Evolutionary conservation across 2,797 vertebrate species (phyloP).

Genomic region (Mareca penelope): DNA sequence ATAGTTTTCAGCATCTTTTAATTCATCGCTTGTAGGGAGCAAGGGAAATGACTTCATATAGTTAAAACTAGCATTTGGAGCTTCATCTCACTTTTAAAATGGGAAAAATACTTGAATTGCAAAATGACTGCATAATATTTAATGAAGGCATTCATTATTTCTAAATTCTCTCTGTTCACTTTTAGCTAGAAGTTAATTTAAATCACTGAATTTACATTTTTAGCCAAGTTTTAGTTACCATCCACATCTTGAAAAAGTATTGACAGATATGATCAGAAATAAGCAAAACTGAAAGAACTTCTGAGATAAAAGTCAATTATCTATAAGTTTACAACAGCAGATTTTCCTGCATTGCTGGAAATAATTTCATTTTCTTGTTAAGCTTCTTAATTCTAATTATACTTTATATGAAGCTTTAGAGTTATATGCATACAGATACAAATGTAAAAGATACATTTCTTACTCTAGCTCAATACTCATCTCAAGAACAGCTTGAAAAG

Average conservation of each 20-base stretch:
- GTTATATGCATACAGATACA: constrained; percentile 15
- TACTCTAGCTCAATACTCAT: constrained; percentile 30
- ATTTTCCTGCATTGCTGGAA: background rate
- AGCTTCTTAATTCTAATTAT: constrained; percentile 53
- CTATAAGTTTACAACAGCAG: constrained; percentile 24
- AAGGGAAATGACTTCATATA: background rate
- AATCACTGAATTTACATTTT: background rate
- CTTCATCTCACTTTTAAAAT: background rate
- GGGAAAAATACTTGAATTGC: background rate
- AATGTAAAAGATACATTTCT: constrained; percentile 15
- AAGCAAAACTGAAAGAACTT: background rate
- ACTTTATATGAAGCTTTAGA: constrained; percentile 31
- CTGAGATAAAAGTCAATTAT: background rate
- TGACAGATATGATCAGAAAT: background rate
- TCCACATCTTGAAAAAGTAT: background rate
- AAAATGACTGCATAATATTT: background rate
- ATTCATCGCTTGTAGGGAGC: background rate
- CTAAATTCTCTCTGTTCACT: background rate
- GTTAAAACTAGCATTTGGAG: background rate
- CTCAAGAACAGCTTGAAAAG: constrained; percentile 57
- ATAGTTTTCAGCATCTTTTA: background rate
- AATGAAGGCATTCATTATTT: background rate
- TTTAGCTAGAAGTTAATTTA: background rate
- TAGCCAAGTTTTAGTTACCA: background rate
- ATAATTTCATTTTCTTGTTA: constrained; percentile 23